Percentiles rank a stretch among this genome's conserved stretches.
Evolutionary conservation across 2,113 vertebrate genomes (phyloP).

Genomic region (Ciconia maguari): DNA sequence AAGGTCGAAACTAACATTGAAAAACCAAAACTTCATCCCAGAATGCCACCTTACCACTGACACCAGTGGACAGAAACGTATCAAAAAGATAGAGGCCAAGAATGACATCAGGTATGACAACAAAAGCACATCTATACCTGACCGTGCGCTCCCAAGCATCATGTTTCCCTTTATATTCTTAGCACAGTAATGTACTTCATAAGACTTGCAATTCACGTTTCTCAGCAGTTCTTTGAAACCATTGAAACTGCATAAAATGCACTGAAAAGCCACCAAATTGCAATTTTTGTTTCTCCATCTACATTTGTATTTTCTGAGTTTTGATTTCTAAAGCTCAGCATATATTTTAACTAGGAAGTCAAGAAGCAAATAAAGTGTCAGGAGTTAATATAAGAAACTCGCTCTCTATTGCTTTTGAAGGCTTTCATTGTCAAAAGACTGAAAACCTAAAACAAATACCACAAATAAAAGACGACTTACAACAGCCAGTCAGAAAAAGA

Average conservation of each 20-base stretch:
- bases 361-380: not conserved
- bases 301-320: not conserved
- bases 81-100: not conserved
- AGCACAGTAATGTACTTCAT: fast-evolving
- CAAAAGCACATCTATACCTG: not conserved
- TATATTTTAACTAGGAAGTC: not conserved
- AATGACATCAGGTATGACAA: not conserved
- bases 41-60: not conserved
- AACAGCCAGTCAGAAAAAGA: not conserved
- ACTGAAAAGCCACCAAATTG: not conserved
- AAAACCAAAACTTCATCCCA: not conserved
- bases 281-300: not conserved
- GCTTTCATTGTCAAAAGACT: not conserved
- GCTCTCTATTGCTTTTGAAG: not conserved
- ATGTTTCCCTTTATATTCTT: not conserved
- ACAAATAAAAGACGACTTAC: not conserved
- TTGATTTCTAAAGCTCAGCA: not conserved
- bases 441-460: not conserved
- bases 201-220: not conserved
- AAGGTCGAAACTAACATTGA: not conserved
- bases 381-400: not conserved
- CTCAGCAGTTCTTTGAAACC: not conserved
- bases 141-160: not conserved
- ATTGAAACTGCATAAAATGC: not conserved
- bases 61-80: not conserved